Percentiles rank a stretch among this genome's conserved stretches.
phyloP scores from a whole-genome alignment of 2,888 invertebrate genomes.

The Psylliodes chrysocephalus region DNA sequence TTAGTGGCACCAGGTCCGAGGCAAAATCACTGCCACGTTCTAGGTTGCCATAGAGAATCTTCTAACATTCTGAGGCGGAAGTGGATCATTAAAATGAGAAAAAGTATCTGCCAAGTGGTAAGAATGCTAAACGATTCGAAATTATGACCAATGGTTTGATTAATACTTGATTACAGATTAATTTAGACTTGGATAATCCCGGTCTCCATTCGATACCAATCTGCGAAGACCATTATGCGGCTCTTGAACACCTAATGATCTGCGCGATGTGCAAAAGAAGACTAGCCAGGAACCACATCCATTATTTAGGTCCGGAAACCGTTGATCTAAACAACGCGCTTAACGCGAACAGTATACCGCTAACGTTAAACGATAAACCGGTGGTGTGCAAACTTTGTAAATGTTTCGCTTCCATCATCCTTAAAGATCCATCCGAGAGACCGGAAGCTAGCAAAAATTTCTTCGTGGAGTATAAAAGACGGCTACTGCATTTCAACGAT shows the following conservation, averaged over 20 bases:
- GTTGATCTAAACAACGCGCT: conserved; percentile 66
- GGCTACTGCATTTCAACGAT: conserved; percentile 81
- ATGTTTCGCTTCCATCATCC: conserved; percentile 78
- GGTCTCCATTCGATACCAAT: conserved; percentile 77
- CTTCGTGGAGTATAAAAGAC: conserved; percentile 71
- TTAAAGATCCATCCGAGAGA: conserved; percentile 70
- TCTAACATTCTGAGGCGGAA: conserved; percentile 76
- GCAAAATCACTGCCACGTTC: conserved; percentile 71
- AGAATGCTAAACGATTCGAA: conserved; percentile 36
- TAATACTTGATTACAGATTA: conserved; percentile 62
- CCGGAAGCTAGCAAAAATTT: conserved; percentile 66
- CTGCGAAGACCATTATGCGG: conserved; percentile 76
- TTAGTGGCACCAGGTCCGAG: conserved; percentile 61
- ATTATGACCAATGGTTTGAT: neutral
- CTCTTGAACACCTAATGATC: conserved; percentile 77
- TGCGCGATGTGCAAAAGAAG: conserved; percentile 82
- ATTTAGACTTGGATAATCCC: conserved; percentile 70
- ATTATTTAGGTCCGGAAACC: conserved; percentile 73
- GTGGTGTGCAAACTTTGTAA: conserved; percentile 86
- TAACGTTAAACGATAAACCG: conserved; percentile 73
- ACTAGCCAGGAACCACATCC: conserved; percentile 80
- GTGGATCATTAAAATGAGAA: conserved; percentile 77
- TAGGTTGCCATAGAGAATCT: conserved; percentile 70
- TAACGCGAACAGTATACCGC: conserved; percentile 73
- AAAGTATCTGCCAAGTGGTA: conserved; percentile 74